Conservation (phyloP, 2,888 invertebrate species). For the Pammene aurita region DNA sequence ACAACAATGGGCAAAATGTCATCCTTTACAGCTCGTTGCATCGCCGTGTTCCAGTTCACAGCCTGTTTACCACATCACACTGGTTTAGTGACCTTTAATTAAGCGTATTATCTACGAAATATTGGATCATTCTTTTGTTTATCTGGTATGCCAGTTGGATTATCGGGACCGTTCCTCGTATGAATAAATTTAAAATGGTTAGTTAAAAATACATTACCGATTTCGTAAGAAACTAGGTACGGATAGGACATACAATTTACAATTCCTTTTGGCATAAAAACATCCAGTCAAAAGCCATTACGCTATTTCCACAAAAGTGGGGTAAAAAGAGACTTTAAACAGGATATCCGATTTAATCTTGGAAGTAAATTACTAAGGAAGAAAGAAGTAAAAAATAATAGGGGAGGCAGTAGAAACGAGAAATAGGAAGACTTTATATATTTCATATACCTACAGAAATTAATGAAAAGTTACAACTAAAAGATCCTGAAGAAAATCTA, state of each 20-base stretch:
- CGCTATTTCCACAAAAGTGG: too few species aligned
- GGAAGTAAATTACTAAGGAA: neutral
- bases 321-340: neutral
- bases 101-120: neutral
- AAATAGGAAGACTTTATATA: too few species aligned
- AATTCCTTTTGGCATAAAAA: neutral
- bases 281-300: too few species aligned
- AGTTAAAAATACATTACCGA: neutral
- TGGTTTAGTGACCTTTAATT: constrained; percentile 18
- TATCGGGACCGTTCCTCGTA: neutral
- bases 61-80: constrained; percentile 23
- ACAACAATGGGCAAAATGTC: constrained; percentile 32
- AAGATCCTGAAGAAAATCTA: too few species aligned
- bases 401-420: neutral
- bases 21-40: constrained; percentile 32
- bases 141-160: neutral
- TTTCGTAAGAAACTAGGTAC: neutral
- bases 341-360: neutral
- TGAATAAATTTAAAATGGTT: neutral
- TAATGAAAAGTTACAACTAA: too few species aligned
- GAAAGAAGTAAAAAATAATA: neutral
- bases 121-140: neutral
- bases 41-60: constrained; percentile 30
- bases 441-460: too few species aligned
- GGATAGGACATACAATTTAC: too few species aligned